Evolutionary conservation across 2,888 invertebrate species (phyloP).

Genomic region (Cylloceria caligata): DNA sequence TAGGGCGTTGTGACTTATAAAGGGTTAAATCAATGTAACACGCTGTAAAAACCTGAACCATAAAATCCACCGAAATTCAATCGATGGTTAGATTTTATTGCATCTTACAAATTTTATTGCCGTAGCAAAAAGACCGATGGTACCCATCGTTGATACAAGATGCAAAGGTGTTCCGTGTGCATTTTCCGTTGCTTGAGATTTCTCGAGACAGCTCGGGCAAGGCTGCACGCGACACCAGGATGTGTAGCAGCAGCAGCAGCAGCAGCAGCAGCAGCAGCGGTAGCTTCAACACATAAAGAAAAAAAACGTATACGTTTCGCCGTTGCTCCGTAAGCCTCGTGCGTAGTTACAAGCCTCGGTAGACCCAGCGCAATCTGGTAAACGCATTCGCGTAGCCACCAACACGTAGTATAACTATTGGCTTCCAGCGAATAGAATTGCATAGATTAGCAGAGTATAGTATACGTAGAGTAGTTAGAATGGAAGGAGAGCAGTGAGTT

Average conservation of each 20-base stretch:
- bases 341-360: slow-evolving; percentile 1
- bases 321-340: neutral
- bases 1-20: too few relatives aligned
- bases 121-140: neutral
- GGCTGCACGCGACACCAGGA: slow-evolving; percentile 15
- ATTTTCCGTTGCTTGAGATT: slow-evolving; percentile 11
- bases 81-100: neutral
- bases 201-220: slow-evolving; percentile 1
- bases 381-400: slow-evolving; percentile 22
- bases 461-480: slow-evolving; percentile 25
- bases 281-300: neutral
- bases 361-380: neutral
- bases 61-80: neutral
- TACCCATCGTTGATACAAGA: neutral
- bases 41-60: neutral
- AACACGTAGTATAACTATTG: neutral
- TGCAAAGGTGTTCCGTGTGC: neutral
- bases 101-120: neutral
- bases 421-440: slow-evolving; percentile 68
- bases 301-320: slow-evolving; percentile 16
- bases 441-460: slow-evolving; percentile 24
- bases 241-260: slow-evolving; percentile 8
- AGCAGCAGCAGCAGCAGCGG: slow-evolving; percentile 6
- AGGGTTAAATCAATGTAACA: neutral
- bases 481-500: slow-evolving; percentile 50